phyloP scores from a whole-genome alignment of 2,113 vertebrate species.

The Hemicordylus capensis region DNA sequence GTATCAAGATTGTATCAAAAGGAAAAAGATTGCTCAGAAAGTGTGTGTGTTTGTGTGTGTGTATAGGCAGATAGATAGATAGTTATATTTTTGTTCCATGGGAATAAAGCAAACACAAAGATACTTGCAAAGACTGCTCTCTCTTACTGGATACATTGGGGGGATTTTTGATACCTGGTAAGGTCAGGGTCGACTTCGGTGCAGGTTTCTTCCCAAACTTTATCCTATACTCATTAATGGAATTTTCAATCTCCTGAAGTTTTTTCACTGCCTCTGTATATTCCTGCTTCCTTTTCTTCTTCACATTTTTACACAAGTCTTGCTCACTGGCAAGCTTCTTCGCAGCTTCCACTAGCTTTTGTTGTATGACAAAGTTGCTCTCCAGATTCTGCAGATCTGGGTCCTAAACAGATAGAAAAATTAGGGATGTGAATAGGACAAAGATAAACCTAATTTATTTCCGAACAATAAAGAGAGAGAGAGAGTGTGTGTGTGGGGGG shows the following conservation, averaged over 20 bases:
- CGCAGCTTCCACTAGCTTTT: conserved; percentile 93
- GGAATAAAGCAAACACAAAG: neutral
- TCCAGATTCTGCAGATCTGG: conserved; percentile 90
- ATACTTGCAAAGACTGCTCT: neutral
- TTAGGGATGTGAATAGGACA: neutral
- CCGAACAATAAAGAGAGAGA: neutral
- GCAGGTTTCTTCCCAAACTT: conserved; percentile 87
- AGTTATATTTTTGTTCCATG: neutral
- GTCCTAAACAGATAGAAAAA: conserved; percentile 76
- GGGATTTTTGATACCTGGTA: conserved; percentile 78
- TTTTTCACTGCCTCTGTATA: conserved; percentile 85
- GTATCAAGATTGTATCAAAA: neutral
- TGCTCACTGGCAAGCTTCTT: conserved; percentile 87
- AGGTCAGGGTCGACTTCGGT: conserved; percentile 83
- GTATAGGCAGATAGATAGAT: no score
- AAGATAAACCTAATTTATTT: neutral
- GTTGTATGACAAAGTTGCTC: conserved; percentile 91
- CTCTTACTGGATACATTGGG: neutral
- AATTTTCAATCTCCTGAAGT: conserved; percentile 89
- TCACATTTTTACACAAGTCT: conserved; percentile 91
- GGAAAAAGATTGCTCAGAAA: no score
- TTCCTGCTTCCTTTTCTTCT: conserved; percentile 91
- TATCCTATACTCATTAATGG: conserved; percentile 89
- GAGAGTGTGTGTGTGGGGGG: neutral
- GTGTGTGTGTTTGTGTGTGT: no score